A percentile compares a stretch with the other conserved stretches of the same genome.
These are phyloP conservation scores for Darevskia nairensis DNA, from an alignment of 2,797 vertebrate species.

Conservation along the genomic window DNA sequence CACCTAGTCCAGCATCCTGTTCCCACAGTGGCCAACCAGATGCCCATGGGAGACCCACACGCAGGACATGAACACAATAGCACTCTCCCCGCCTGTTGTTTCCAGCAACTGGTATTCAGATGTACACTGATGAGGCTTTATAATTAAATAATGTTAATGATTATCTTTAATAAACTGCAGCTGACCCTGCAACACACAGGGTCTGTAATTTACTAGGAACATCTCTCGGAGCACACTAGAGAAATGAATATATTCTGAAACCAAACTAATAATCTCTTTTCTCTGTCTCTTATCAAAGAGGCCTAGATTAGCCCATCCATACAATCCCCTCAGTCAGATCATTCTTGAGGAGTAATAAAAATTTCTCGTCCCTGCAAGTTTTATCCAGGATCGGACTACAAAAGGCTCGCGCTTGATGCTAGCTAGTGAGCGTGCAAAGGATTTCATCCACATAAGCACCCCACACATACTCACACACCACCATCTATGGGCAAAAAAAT, in stretches of 20 bases:
- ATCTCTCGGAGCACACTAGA: background rate
- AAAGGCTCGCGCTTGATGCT: conserved; percentile 50
- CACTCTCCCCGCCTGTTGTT: too few relatives aligned
- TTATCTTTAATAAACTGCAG: background rate
- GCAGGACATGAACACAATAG: too few relatives aligned
- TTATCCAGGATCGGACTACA: conserved; percentile 42
- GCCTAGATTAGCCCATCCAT: conserved; percentile 21
- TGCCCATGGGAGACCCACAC: too few relatives aligned
- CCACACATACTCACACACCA: conserved; percentile 6
- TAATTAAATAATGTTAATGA: background rate
- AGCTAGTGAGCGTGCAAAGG: conserved; percentile 39
- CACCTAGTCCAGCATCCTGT: too few relatives aligned
- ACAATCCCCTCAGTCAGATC: conserved; percentile 31
- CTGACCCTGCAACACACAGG: rapidly evolving
- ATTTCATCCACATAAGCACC: conserved; percentile 32
- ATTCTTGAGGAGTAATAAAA: conserved; percentile 32
- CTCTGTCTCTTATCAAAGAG: conserved; percentile 2
- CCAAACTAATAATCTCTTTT: background rate
- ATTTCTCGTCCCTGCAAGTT: conserved; percentile 37
- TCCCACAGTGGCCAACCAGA: too few relatives aligned
- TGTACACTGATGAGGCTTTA: background rate
- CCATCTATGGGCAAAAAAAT: conserved; percentile 25
- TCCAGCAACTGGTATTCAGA: too few relatives aligned
- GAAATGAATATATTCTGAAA: background rate
- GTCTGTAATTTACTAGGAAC: background rate